Base-by-base conservation (phyloP, 2,888 invertebrate genomes). In the Apomyelois bistriatella region DNA sequence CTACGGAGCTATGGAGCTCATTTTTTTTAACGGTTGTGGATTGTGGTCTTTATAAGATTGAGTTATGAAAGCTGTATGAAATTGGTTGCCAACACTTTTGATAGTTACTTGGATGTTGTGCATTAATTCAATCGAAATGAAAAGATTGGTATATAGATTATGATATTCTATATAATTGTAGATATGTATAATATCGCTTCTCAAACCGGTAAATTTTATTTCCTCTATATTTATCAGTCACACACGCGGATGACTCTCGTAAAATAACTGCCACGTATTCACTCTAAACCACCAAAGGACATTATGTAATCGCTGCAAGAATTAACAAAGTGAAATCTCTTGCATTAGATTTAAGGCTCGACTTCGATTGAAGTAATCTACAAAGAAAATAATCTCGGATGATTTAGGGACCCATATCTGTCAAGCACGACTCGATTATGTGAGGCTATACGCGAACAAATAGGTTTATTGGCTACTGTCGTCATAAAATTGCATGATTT, bases 381-480 rank as follows among this genome's bases (percentile, higher is more conserved):
- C 76, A 80, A 79, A 74, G 78, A 82, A 83, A 83, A 82, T 82
- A 78, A 77, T 79, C 73, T 60, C 60, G 52, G 46, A 62, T 82
- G 85, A 87, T 86, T 84, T 84, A 85, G 68, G 72, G 71, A 66
- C 72, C 79, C 74, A 81, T 85, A 83, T 83, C 82, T 81, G 79
- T 80, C 82, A 75, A 77, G 74, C 75, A 68, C 64, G 66, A 70
- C 68, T 66, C 80, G 80, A 82, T 84, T 85, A 85, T 85, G 78
- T 80, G 82, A 77, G 83, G 78, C 76, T 76, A 75, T 78, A 78
- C 72, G 75, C 70, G 72, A 75, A 84, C 85, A 85, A 86, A 87
- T 85, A 85, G 85, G 85, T 89, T 89, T 89, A 89, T 81, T 79
- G 84, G 74, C 73, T 81, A 76, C 79, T 78, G 78, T 76, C 72